Base-by-base conservation (phyloP, 2,888 invertebrate genomes). In the Unio delphinus region DNA sequence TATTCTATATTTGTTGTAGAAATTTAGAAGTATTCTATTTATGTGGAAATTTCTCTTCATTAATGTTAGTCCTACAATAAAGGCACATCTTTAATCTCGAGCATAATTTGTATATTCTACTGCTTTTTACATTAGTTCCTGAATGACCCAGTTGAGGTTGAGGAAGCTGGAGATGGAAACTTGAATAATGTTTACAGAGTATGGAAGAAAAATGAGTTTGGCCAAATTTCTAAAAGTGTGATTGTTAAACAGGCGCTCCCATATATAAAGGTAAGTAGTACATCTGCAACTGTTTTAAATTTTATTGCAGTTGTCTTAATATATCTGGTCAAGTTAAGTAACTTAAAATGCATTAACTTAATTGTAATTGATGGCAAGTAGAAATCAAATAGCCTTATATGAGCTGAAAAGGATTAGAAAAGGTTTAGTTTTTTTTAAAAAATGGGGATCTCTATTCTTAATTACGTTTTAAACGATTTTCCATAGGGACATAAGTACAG, bases 171-270 rank as follows among this genome's bases (percentile, higher is more conserved):
- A 7, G 81, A 82, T 69, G 84, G 82, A 11, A 83, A 83, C 69
- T 65, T 83, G 62, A 83, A 85, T 71, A 72, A 80, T 62, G 81
- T 85, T 1, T 23, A 72, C 18, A 64, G 82, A 61, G 70, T 81
- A 1, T 61, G 57, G 55, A 68, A 67, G 5, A 65, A 61, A 20
- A 60, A 64, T 56, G 71, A 67, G 6, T 28, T 55, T 20, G 64
- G 65, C 2, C 59, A 68, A 18, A 56, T 66, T 11, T 55, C n/a
- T 15, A 54, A 69, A 7, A 80, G 77, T 61, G 65, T 79, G 18
- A 74, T 85, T 15, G 58, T 81, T n/a, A 85, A 85, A 73, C 78
- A 79, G 58, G 80, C 83, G 20, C 72, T 80, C 15, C 83, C 84
- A 3, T 84, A 78, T 66, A 79, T 84, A 15, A 84, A 84, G 76